Base-by-base conservation (phyloP, 2,888 invertebrate genomes). In the Trissoscelio sp. region DNA sequence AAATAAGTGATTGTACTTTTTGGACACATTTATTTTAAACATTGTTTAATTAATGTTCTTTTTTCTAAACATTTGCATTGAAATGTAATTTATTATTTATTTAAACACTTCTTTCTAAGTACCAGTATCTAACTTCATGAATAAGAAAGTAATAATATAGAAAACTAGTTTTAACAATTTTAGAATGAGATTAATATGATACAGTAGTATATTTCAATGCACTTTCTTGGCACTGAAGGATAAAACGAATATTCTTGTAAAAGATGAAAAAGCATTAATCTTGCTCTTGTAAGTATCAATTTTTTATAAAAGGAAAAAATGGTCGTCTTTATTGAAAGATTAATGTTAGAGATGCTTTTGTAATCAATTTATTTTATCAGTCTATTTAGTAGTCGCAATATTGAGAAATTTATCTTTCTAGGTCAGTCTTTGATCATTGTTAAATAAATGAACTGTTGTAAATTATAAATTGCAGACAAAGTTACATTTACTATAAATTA, bases 231-330 rank as follows among this genome's bases (percentile, higher is more conserved):
- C 18, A 44, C 9, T 44, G 18, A 9, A 44, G 20, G 18, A 6
- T 48, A 48, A 34, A 16, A 55, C n/a, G 31, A 34, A 53, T 12
- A 34, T 58, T 12, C 31, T 18, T 55, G 12, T 18, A 55, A 18
- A 16, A 16, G 53, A 53, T 16, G 53, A 53, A 53, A 16, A 48
- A 22, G 24, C 31, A 53, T 53, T 53, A 31, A 53, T 53, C 53
- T 53, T 53, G n/a, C 48, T 5, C 12, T 31, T 9, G 5, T 53
- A 7, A 11, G 31, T 28, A 3, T 28, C 14, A 14, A 53, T 24
- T 53, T 53, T 53, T 31, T 53, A 12, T 53, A 3, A 2, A 14
- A 16, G 16, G 6, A 18, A 14, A 48, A 53, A 28, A 53, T 7
- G 18, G 14, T 22, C 12, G 3, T 24, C n/a, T 48, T 22, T 48